Conservation (phyloP, 1,140 invertebrate species). For the Ditylenchus dipsaci region DNA sequence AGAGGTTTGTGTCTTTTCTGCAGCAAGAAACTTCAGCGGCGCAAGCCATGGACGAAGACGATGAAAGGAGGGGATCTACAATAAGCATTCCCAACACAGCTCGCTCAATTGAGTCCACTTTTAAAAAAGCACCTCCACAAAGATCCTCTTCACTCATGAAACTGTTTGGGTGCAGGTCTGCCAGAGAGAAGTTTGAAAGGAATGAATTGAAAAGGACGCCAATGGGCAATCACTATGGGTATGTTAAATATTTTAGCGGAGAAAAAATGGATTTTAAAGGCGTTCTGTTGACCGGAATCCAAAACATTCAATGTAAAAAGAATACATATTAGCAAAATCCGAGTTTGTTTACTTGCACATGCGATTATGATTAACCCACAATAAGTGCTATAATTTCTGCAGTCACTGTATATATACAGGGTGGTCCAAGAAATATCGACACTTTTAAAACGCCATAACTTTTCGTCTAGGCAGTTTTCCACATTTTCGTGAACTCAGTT, state of each 20-base stretch:
- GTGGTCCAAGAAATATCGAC: too few species aligned
- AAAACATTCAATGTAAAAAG: too few species aligned
- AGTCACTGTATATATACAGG: too few species aligned
- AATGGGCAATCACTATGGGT: slow-evolving; percentile 85
- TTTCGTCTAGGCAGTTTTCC: too few species aligned
- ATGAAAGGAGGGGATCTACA: not conserved
- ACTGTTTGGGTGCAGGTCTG: slow-evolving; percentile 20
- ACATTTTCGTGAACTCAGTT: too few species aligned
- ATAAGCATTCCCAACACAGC: not conserved
- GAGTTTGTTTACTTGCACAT: too few species aligned
- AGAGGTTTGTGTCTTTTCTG: slow-evolving; percentile 90
- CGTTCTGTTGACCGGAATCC: too few species aligned
- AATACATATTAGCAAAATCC: too few species aligned
- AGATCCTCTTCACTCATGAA: slow-evolving; percentile 13
- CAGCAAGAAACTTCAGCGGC: slow-evolving; percentile 67
- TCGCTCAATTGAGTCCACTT: not conserved
- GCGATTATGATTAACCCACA: too few species aligned
- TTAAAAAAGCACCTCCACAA: slow-evolving; percentile 2
- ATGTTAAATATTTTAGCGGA: slow-evolving; percentile 47
- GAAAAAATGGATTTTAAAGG: not conserved
- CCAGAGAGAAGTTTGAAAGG: slow-evolving; percentile 65
- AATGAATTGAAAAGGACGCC: slow-evolving; percentile 78
- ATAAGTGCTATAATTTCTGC: too few species aligned
- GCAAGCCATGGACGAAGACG: not conserved
- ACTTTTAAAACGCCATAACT: too few species aligned